Evolutionary conservation across 2,113 vertebrate species (phyloP), one percentile per base, ranked within the genome.

Genomic region (Petrocephalus microphthalmus): DNA sequence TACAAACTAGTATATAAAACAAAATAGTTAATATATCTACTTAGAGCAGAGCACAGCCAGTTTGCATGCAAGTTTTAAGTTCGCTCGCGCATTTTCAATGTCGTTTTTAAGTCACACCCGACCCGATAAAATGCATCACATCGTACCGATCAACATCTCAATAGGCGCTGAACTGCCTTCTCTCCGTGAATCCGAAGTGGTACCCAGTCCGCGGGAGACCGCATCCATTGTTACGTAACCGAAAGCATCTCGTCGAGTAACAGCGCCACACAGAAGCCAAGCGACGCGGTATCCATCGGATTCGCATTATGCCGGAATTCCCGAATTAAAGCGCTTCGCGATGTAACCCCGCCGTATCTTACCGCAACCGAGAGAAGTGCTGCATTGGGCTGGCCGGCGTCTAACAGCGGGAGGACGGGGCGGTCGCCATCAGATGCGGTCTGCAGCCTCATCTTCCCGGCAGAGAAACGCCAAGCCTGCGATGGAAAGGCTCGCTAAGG

Each of bases 281-380:
- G 7, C 42, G 45, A 47, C 81, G 11, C 45, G 5, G 4, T 3
- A 7, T 20, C 19, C 22, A n/a, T 49, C 37, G 10, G 49, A 71
- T 51, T 52, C 5, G 22, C 82, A n/a, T 60, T 1, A 11, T 45
- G 20, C 19, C 13, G 85, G 47, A 53, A 37, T 53, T 56, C 33
- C 57, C 7, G 33, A 2, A 64, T n/a, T 0, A 49, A 64, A 87
- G 51, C 42, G 45, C n/a, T n/a, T n/a, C n/a, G n/a, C n/a, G n/a
- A n/a, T n/a, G n/a, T n/a, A n/a, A n/a, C 64, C 42, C 37, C 56
- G 2, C 42, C 15, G 88, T 56, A 20, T 85, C 95, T 95, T 95
- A 96, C 95, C 95, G 93, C 93, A 95, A 92, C 92, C 93, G 90
- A 90, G 93, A 93, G 93, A 95, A 95, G 93, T 93, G 93, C 88